Evolutionary conservation across 2,113 vertebrate species (phyloP).

Genomic region (Pantherophis guttatus): DNA sequence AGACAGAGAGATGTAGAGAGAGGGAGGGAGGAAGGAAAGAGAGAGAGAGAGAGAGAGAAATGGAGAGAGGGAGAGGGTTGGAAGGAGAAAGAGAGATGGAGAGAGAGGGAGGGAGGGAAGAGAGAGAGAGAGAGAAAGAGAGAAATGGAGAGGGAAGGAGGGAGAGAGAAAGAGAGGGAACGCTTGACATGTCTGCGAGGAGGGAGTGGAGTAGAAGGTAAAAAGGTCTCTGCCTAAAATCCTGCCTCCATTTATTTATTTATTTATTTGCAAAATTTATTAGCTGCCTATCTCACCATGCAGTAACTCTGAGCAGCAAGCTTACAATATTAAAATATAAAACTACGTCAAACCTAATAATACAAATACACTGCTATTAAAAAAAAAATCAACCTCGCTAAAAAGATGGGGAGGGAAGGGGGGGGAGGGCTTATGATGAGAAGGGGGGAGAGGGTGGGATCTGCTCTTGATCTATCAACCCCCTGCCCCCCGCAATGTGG

Average conservation of each 20-base stretch:
- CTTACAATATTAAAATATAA: neutral
- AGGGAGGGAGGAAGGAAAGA: too few species aligned
- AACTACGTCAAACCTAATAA: neutral
- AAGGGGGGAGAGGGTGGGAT: neutral
- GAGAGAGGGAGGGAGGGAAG: too few species aligned
- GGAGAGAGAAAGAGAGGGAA: too few species aligned
- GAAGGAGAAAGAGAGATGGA: too few species aligned
- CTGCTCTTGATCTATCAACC: too few species aligned
- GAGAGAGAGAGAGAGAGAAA: too few species aligned
- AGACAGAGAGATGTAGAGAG: too few species aligned
- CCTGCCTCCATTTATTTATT: neutral
- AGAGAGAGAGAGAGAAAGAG: too few species aligned
- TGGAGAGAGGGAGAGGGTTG: too few species aligned
- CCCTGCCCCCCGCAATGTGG: too few species aligned
- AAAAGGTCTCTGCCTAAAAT: neutral
- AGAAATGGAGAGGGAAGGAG: too few species aligned
- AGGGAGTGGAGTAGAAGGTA: neutral
- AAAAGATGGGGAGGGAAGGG: neutral
- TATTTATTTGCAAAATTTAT: neutral
- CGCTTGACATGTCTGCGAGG: neutral
- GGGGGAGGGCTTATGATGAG: neutral
- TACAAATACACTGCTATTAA: neutral
- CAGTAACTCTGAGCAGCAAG: neutral
- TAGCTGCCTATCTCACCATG: neutral
- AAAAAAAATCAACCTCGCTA: neutral